Evolutionary conservation across 1,140 invertebrate genomes (phyloP).

Genomic region (Homarus americanus): DNA sequence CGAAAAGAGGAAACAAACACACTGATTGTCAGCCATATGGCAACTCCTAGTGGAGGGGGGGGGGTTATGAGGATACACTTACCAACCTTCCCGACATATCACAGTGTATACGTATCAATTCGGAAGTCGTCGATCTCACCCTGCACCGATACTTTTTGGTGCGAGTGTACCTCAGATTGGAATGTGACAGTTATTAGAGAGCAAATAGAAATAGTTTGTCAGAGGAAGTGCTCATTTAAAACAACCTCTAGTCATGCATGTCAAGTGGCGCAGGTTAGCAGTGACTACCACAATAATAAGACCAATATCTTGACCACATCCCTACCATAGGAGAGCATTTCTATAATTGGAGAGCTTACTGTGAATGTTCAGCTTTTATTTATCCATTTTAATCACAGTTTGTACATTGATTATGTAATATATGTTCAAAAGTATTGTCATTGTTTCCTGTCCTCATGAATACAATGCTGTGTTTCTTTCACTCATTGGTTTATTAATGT

Average conservation of each 20-base stretch:
- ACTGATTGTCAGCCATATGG: too few relatives aligned
- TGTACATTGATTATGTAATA: conserved; percentile 52
- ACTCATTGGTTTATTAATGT: too few relatives aligned
- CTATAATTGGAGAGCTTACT: background rate
- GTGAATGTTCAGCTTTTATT: conserved; percentile 23
- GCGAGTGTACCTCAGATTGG: background rate
- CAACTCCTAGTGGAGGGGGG: too few relatives aligned
- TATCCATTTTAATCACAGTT: conserved; percentile 38
- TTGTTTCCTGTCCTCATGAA: too few relatives aligned
- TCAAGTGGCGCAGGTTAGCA: conserved; percentile 10
- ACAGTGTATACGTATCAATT: too few relatives aligned
- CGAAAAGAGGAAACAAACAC: too few relatives aligned
- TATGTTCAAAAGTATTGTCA: conserved; percentile 25
- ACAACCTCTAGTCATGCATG: conserved; percentile 35
- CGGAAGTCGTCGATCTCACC: too few relatives aligned
- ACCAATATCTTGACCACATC: background rate
- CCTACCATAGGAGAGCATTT: conserved; percentile 9
- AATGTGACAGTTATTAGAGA: background rate
- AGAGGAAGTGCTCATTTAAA: background rate
- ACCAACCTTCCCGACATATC: too few relatives aligned
- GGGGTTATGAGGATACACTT: too few relatives aligned
- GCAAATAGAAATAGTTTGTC: background rate
- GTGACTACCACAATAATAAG: background rate
- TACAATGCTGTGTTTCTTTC: too few relatives aligned
- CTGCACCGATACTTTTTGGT: too few relatives aligned